A percentile compares a stretch with the other conserved stretches of the same genome.
phyloP scores from a whole-genome alignment of 1,140 invertebrate genomes.

The Elysia chlorotica region DNA sequence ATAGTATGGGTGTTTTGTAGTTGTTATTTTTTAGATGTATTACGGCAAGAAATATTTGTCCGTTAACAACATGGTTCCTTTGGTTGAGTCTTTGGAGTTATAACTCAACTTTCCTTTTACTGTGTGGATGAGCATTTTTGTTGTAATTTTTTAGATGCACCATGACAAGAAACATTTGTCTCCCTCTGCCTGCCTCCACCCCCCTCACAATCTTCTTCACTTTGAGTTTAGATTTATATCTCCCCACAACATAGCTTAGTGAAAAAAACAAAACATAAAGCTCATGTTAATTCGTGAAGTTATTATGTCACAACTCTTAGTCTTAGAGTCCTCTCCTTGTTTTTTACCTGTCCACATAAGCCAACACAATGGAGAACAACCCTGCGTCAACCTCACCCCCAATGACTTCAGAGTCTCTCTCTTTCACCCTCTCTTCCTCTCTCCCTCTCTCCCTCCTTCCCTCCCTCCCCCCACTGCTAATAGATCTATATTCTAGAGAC shows the following conservation, averaged over 20 bases:
- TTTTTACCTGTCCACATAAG: neutral
- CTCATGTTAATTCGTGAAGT: neutral
- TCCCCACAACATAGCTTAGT: too few species aligned
- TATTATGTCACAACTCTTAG: neutral
- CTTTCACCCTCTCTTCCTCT: neutral
- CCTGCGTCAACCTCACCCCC: neutral
- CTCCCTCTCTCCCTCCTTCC: neutral
- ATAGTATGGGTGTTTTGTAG: too few species aligned
- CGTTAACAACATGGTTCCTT: too few species aligned
- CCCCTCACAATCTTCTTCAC: neutral
- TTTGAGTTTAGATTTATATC: neutral
- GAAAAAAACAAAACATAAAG: too few species aligned
- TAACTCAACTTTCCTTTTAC: too few species aligned
- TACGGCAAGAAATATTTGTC: too few species aligned
- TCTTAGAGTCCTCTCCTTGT: neutral
- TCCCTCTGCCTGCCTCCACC: neutral
- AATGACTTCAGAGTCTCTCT: neutral
- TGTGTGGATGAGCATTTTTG: too few species aligned
- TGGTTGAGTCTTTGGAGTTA: too few species aligned
- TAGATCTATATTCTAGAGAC: neutral
- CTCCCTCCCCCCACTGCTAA: neutral
- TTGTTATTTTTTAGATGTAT: too few species aligned
- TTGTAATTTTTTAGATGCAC: too few species aligned
- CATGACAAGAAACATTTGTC: too few species aligned
- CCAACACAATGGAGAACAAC: neutral